Base-by-base conservation (phyloP, 2,797 vertebrate species). In the Helicolenus hilgendorfi region DNA sequence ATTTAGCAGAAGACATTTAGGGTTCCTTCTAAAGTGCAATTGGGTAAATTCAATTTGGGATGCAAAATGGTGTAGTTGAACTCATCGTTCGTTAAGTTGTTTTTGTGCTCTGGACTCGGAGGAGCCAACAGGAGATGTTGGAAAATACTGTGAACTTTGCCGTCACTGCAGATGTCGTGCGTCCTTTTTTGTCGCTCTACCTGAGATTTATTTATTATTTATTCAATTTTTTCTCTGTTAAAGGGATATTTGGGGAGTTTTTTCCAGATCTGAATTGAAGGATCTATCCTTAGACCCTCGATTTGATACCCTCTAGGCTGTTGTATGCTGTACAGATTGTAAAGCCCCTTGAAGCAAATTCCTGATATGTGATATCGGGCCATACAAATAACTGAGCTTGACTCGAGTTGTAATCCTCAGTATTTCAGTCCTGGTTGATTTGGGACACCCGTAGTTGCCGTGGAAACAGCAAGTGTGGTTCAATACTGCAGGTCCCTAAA, bases 1-100 rank as follows among this genome's bases (percentile, higher is more conserved):
- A n/a, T 76, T 65, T 41, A 67, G 45, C 75, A 62, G 78, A 68
- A 60, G 76, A 67, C 45, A 69, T 84, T 84, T 49, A 75, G 62
- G 26, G 59, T 62, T 80, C 65, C 36, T 74, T 74, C 5, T 1
- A 70, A 63, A 71, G 68, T 64, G 71, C 63, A 81, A 24, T 13
- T 36, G 26, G 45, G 65, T 49, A 74, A 90, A 89, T 85, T 79
- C 4, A 72, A 88, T 92, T 83, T 84, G 35, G 49, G 45, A 80
- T 77, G 60, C 49, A 72, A 80, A 83, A 84, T 75, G 36, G 60
- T 78, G 77, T 7, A 55, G 68, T 78, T 79, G 56, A 68, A 85
- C 56, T 69, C 7, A n/a, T 22, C 15, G 49, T 73, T 78, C 79
- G 77, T 88, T 84, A 77, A 65, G 35, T 71, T 69, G 72, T 75